Conservation (phyloP, 2,113 vertebrate species). For the Lontra canadensis region DNA sequence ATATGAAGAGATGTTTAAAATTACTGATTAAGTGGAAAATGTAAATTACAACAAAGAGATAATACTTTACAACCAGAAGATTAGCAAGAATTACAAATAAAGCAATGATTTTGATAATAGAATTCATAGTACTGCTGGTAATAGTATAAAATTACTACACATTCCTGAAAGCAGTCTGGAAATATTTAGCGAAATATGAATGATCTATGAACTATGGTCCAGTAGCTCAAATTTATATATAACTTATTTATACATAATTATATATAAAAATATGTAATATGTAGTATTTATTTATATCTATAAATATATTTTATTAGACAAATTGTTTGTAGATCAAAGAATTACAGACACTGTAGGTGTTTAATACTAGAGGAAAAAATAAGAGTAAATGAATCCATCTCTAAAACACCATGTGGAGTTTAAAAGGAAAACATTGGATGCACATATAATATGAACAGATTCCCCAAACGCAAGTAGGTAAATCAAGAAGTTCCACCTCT, state of each 20-base stretch:
- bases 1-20: not conserved
- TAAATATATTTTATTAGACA: not conserved
- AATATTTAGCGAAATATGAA: not conserved
- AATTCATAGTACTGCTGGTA: not conserved
- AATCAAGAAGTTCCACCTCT: not conserved
- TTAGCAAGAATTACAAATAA: not conserved
- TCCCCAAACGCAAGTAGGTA: not conserved
- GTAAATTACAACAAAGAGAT: not conserved
- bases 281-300: not conserved
- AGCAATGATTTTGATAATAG: not conserved
- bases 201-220: not conserved
- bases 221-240: not conserved
- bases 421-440: not conserved
- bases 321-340: not conserved
- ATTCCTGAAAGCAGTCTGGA: not conserved
- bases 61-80: not conserved
- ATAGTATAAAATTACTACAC: not conserved
- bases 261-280: not conserved
- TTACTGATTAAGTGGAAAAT: not conserved
- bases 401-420: not conserved
- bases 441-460: not conserved
- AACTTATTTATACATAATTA: not conserved
- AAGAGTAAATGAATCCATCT: not conserved
- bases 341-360: not conserved
- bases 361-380: not conserved